These are phyloP conservation scores for Brachycybe producta DNA, from an alignment of 2,888 invertebrate species.

Conservation along the genomic window DNA sequence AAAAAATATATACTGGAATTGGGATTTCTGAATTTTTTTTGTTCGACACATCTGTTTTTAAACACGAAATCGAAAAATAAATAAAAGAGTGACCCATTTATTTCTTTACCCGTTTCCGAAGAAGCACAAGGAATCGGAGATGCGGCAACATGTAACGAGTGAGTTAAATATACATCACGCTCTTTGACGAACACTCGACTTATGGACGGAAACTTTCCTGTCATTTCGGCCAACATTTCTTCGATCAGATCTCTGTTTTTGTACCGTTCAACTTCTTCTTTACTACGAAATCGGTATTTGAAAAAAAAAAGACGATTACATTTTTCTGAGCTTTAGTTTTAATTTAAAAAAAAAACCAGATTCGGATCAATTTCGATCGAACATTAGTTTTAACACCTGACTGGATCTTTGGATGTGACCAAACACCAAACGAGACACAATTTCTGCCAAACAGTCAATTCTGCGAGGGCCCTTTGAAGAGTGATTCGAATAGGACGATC, in stretches of 20 bases:
- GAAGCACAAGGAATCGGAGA: slow-evolving; percentile 18
- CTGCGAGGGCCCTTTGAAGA: slow-evolving; percentile 71
- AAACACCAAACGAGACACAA: slow-evolving; percentile 72
- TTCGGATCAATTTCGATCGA: no score
- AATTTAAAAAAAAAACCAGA: slow-evolving; percentile 13
- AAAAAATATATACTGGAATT: no score
- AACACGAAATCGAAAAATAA: no score
- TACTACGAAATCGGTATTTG: slow-evolving; percentile 40
- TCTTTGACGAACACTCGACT: slow-evolving; percentile 86
- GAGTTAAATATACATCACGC: slow-evolving; percentile 78
- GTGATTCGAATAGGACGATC: slow-evolving; percentile 90
- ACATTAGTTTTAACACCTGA: slow-evolving; percentile 48
- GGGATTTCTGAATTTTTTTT: no score
- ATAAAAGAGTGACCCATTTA: no score
- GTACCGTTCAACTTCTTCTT: slow-evolving; percentile 87
- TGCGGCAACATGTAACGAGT: slow-evolving; percentile 67
- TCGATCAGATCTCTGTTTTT: slow-evolving; percentile 83
- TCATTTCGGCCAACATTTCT: slow-evolving; percentile 81
- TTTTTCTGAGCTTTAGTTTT: no score
- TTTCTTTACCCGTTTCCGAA: not conserved
- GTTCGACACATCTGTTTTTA: no score
- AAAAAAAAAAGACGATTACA: not conserved
- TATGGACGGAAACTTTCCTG: slow-evolving; percentile 82
- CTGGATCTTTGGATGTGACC: slow-evolving; percentile 62
- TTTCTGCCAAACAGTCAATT: slow-evolving; percentile 79